Evolutionary conservation across 2,797 vertebrate species (phyloP).

Genomic region (Picus viridis): DNA sequence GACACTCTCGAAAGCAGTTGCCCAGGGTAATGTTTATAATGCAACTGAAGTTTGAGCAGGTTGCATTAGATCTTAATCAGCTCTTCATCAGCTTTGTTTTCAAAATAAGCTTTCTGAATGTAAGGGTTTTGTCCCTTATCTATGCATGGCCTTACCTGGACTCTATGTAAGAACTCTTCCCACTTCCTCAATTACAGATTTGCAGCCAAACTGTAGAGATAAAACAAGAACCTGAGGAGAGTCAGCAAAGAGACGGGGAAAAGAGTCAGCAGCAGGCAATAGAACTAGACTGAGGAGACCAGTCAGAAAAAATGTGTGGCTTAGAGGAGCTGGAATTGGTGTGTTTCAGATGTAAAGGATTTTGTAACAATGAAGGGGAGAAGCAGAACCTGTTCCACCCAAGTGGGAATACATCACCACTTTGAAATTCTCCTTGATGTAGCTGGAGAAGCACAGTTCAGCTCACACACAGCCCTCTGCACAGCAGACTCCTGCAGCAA

Average conservation of each 20-base stretch:
- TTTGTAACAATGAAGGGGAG: background rate
- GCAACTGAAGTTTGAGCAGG: background rate
- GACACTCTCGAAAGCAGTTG: background rate
- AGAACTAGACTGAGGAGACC: background rate
- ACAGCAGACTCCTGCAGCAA: background rate
- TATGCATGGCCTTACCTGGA: background rate
- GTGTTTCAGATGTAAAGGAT: background rate
- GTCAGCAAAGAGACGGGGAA: background rate
- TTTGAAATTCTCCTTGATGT: background rate
- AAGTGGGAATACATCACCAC: background rate
- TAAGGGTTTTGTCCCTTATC: background rate
- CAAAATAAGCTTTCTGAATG: background rate
- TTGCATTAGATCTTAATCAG: background rate
- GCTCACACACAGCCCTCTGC: background rate
- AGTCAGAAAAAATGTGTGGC: background rate
- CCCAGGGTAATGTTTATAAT: background rate
- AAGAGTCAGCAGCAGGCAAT: background rate
- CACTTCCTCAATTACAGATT: background rate
- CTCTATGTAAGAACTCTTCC: background rate
- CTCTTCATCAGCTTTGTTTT: background rate
- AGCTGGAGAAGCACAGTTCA: background rate
- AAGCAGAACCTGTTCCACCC: background rate
- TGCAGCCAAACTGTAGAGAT: slow-evolving; percentile 20
- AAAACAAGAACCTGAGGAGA: background rate
- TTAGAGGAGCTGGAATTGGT: background rate